These are phyloP conservation scores for Jaculus jaculus DNA, from an alignment of 2,113 vertebrate genomes.

Conservation along the genomic window DNA sequence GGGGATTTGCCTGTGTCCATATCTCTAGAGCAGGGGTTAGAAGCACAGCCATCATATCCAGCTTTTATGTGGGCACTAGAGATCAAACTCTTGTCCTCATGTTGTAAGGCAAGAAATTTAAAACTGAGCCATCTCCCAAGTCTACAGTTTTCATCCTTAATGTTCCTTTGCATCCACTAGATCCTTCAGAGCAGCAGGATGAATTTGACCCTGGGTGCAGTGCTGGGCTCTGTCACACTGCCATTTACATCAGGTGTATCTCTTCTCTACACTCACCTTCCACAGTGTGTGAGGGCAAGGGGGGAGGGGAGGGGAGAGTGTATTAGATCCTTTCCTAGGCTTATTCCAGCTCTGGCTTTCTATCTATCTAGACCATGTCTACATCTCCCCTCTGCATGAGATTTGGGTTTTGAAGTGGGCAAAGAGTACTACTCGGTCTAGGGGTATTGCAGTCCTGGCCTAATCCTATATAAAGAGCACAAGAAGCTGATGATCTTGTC, in stretches of 20 bases:
- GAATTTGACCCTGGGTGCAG: accelerated
- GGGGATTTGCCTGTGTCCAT: too few relatives aligned
- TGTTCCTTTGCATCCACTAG: accelerated
- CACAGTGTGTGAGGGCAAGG: not conserved
- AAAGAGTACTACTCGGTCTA: not conserved
- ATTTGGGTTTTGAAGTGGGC: not conserved
- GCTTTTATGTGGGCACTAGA: too few relatives aligned
- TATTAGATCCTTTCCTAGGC: not conserved
- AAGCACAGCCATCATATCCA: too few relatives aligned
- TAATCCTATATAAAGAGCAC: not conserved
- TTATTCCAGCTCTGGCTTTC: not conserved
- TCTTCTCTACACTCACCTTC: not conserved
- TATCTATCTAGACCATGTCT: not conserved
- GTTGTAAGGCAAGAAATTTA: too few relatives aligned
- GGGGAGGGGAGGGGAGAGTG: not conserved
- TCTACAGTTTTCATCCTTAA: too few relatives aligned
- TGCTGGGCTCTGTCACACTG: accelerated
- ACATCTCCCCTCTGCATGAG: not conserved
- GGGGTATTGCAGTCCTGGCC: not conserved
- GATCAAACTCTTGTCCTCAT: too few relatives aligned
- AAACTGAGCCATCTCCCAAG: too few relatives aligned
- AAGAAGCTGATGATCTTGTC: not conserved
- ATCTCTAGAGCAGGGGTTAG: too few relatives aligned
- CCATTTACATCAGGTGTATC: not conserved
- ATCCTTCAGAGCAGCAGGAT: too few relatives aligned